Conservation (phyloP, 2,797 vertebrate species). For the Neostethus bicornis region DNA sequence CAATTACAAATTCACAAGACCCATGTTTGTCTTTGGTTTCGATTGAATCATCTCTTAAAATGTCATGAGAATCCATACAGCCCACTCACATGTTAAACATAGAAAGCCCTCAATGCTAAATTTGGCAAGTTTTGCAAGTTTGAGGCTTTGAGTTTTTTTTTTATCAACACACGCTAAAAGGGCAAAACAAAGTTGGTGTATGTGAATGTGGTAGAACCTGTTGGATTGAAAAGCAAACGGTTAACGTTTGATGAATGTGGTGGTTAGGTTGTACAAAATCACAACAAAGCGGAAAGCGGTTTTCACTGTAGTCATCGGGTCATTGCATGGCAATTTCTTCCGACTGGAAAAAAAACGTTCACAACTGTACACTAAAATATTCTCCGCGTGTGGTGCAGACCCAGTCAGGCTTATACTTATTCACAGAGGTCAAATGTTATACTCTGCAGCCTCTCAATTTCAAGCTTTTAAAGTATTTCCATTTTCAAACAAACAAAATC, state of each 20-base stretch:
- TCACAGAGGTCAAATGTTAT: slow-evolving; percentile 61
- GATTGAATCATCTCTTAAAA: slow-evolving; percentile 31
- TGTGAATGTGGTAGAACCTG: slow-evolving; percentile 55
- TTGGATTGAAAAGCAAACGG: slow-evolving; percentile 44
- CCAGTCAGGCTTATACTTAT: slow-evolving; percentile 42
- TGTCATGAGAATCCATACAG: slow-evolving; percentile 32
- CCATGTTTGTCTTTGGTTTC: slow-evolving; percentile 47
- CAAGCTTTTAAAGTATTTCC: slow-evolving; percentile 11
- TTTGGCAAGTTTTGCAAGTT: slow-evolving; percentile 59
- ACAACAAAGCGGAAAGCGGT: slow-evolving; percentile 76
- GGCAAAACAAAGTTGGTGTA: slow-evolving; percentile 43
- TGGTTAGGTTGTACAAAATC: slow-evolving; percentile 66
- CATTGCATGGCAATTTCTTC: slow-evolving; percentile 72
- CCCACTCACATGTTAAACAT: slow-evolving; percentile 64
- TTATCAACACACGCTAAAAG: slow-evolving; percentile 52
- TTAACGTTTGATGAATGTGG: slow-evolving; percentile 61
- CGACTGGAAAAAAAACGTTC: slow-evolving; percentile 74
- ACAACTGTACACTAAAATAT: slow-evolving; percentile 64
- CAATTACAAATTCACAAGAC: slow-evolving; percentile 42
- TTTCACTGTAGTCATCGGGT: slow-evolving; percentile 74
- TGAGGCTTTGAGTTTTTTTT: slow-evolving; percentile 63
- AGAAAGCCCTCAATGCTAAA: slow-evolving; percentile 39
- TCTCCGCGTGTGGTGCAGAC: slow-evolving; percentile 62
- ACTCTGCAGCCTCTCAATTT: slow-evolving; percentile 10
- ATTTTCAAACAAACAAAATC: slow-evolving; percentile 17